Conservation (phyloP, 2,113 vertebrate genomes). For the Misgurnus anguillicaudatus region DNA sequence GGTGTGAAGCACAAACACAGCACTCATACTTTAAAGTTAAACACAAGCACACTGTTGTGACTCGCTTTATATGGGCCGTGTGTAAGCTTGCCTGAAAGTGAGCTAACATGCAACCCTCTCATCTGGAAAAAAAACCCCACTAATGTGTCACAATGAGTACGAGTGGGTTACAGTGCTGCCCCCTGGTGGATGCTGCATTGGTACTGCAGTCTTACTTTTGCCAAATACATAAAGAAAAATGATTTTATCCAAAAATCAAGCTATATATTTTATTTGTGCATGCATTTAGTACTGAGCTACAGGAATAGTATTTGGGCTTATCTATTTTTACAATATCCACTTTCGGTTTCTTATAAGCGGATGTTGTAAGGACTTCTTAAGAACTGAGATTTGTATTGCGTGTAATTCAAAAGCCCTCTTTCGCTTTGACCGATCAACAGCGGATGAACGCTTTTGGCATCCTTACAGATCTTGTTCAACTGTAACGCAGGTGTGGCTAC, state of each 20-base stretch:
- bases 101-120: background rate
- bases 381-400: too few species aligned
- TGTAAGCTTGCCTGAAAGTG: background rate
- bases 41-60: slow-evolving; percentile 3
- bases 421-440: too few species aligned
- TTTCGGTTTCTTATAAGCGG: too few species aligned
- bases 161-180: background rate
- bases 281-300: too few species aligned
- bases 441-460: background rate
- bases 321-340: too few species aligned
- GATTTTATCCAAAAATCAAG: background rate
- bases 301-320: too few species aligned
- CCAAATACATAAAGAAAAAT: background rate
- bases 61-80: slow-evolving; percentile 19
- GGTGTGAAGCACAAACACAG: slow-evolving; percentile 45
- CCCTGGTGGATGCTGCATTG: background rate
- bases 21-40: slow-evolving; percentile 9
- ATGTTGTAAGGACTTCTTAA: too few species aligned
- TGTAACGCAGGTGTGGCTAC: background rate
- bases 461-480: background rate
- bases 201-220: background rate
- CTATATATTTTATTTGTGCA: too few species aligned
- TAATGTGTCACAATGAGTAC: background rate
- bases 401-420: too few species aligned
- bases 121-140: slow-evolving; percentile 4